Evolutionary conservation across 2,888 invertebrate species (phyloP).

Genomic region (Polymixis flavicincta): DNA sequence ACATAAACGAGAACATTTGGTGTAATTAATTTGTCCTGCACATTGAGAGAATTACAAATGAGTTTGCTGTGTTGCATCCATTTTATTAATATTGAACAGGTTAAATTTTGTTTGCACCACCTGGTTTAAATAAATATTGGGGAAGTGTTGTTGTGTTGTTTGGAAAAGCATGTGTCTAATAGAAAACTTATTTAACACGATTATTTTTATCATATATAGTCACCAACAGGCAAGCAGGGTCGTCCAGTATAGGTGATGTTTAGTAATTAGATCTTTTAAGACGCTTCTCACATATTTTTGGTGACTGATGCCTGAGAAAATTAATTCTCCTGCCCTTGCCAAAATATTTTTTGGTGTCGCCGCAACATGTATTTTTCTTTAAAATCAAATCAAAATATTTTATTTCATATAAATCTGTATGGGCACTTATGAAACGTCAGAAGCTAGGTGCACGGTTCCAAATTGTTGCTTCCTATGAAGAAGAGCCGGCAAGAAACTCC

Average conservation of each 20-base stretch:
- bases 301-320: background rate
- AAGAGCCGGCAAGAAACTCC: no score
- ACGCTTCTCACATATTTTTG: background rate
- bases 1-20: slow-evolving; percentile 43
- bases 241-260: no score
- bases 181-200: background rate
- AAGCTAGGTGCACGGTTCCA: no score
- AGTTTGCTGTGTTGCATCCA: slow-evolving; percentile 37
- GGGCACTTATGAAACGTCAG: no score
- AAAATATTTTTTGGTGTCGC: no score
- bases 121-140: slow-evolving; percentile 25
- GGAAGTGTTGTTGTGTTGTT: background rate
- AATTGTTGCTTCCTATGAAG: no score
- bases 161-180: background rate
- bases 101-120: slow-evolving; percentile 34
- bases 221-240: no score
- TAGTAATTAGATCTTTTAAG: background rate
- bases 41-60: slow-evolving; percentile 63
- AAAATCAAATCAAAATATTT: no score
- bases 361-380: no score
- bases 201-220: background rate
- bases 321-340: no score
- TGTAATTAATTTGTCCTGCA: slow-evolving; percentile 60
- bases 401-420: no score
- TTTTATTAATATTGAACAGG: slow-evolving; percentile 53